Evolutionary conservation across 2,888 invertebrate species (phyloP).

Genomic region (Oxycera nigricornis): DNA sequence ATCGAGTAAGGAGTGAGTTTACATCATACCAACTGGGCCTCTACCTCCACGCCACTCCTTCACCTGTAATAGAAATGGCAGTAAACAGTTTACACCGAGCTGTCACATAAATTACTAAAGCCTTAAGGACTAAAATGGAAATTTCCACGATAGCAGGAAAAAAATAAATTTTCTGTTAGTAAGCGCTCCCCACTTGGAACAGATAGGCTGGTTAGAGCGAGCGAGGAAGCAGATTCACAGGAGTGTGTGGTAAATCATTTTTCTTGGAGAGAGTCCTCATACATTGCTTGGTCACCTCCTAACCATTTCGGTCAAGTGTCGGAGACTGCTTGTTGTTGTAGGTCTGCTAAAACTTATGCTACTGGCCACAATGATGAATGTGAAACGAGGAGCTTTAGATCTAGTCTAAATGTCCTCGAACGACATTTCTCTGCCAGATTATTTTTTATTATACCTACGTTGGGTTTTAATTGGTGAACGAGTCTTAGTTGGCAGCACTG

Average conservation of each 20-base stretch:
- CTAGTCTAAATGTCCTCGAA: background rate
- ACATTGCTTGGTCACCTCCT: background rate
- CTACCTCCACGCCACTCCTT: background rate
- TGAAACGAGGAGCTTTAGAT: conserved; percentile 3
- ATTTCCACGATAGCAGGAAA: background rate
- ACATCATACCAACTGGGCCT: too few species aligned
- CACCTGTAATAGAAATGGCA: conserved; percentile 17
- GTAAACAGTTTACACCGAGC: conserved; percentile 28
- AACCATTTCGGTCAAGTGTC: background rate
- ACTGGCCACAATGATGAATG: conserved; percentile 15
- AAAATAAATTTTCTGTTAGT: background rate
- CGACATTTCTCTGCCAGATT: background rate
- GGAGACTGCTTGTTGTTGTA: background rate
- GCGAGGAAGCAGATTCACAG: background rate
- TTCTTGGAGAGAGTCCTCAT: background rate
- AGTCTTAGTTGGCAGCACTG: too few species aligned
- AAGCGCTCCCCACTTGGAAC: background rate
- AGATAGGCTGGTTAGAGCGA: conserved; percentile 6
- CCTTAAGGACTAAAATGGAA: conserved; percentile 16
- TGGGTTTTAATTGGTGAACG: too few species aligned
- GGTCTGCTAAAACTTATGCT: conserved; percentile 17
- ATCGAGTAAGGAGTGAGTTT: too few species aligned
- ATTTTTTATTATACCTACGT: background rate
- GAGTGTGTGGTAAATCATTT: background rate
- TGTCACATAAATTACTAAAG: conserved; percentile 31